phyloP scores from a whole-genome alignment of 2,888 invertebrate species.

The Pediacus dermestoides region DNA sequence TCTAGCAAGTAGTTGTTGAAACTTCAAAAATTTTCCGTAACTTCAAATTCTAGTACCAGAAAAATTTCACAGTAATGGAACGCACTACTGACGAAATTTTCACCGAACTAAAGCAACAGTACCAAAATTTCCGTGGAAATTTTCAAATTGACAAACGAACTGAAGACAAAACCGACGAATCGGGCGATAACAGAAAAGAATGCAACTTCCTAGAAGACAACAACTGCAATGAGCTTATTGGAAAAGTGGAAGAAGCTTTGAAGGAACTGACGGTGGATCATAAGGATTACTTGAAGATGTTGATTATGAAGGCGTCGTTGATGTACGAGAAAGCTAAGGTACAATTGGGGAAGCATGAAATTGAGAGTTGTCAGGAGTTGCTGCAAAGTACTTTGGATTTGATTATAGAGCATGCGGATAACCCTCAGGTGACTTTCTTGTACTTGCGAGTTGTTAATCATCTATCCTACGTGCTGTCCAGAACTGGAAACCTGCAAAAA shows the following conservation, averaged over 20 bases:
- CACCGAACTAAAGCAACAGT: no score
- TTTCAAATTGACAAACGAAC: no score
- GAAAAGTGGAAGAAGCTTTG: constrained; percentile 28
- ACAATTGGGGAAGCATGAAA: constrained; percentile 32
- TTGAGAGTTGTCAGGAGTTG: constrained; percentile 31
- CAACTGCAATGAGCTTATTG: neutral
- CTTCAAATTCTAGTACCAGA: no score
- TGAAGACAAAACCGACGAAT: no score
- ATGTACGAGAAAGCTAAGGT: constrained; percentile 46
- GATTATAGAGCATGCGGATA: constrained; percentile 30
- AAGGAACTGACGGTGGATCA: constrained; percentile 20
- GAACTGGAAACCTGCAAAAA: constrained; percentile 51
- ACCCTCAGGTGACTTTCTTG: constrained; percentile 49
- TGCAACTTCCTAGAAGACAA: no score
- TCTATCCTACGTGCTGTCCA: constrained; percentile 56
- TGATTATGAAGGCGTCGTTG: constrained; percentile 44
- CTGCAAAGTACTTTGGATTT: constrained; percentile 38
- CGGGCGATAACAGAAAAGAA: no score
- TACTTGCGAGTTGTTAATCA: constrained; percentile 58
- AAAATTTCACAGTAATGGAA: no score
- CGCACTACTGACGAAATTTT: no score
- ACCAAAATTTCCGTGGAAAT: no score
- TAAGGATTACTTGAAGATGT: constrained; percentile 32
- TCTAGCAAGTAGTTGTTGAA: no score
- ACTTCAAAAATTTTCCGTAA: no score